Conservation (phyloP, 2,888 invertebrate species). For the Alloscopus bannaensis region DNA sequence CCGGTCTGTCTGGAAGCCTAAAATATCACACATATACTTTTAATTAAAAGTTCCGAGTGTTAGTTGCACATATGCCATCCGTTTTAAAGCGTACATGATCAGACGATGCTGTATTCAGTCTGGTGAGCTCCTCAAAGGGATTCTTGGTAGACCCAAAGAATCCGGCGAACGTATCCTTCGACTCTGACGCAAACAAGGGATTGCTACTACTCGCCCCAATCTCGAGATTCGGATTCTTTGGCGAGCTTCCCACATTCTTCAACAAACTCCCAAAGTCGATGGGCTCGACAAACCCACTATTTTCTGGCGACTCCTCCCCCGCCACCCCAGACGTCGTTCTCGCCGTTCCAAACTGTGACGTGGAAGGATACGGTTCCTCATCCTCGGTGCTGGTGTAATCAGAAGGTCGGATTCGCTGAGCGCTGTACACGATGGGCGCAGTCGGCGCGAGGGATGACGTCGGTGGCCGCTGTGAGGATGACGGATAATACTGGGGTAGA, state of each 20-base stretch:
- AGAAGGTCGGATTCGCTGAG: slow-evolving; percentile 56
- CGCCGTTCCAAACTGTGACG: slow-evolving; percentile 59
- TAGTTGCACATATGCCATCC: too few species aligned
- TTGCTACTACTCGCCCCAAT: slow-evolving; percentile 73
- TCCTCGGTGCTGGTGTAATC: slow-evolving; percentile 36
- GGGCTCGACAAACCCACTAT: slow-evolving; percentile 77
- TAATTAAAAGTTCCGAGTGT: too few species aligned
- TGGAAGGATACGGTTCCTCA: slow-evolving; percentile 62
- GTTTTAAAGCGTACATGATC: slow-evolving; percentile 63
- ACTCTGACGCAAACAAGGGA: slow-evolving; percentile 66
- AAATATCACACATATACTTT: not conserved
- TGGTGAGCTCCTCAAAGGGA: slow-evolving; percentile 57
- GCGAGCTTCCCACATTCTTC: slow-evolving; percentile 74
- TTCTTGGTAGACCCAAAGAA: slow-evolving; percentile 71
- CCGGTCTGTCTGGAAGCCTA: slow-evolving; percentile 46
- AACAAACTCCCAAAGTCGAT: slow-evolving; percentile 80
- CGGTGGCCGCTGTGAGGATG: slow-evolving; percentile 44
- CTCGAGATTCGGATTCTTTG: slow-evolving; percentile 73
- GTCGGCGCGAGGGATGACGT: slow-evolving; percentile 17
- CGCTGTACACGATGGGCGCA: slow-evolving; percentile 60
- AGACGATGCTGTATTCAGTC: slow-evolving; percentile 68
- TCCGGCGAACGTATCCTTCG: slow-evolving; percentile 66
- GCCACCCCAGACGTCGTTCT: slow-evolving; percentile 54
- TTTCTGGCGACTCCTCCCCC: slow-evolving; percentile 61
- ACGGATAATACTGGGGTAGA: slow-evolving; percentile 44